phyloP scores from a whole-genome alignment of 2,888 invertebrate genomes.

The Mactromeris polynyma region DNA sequence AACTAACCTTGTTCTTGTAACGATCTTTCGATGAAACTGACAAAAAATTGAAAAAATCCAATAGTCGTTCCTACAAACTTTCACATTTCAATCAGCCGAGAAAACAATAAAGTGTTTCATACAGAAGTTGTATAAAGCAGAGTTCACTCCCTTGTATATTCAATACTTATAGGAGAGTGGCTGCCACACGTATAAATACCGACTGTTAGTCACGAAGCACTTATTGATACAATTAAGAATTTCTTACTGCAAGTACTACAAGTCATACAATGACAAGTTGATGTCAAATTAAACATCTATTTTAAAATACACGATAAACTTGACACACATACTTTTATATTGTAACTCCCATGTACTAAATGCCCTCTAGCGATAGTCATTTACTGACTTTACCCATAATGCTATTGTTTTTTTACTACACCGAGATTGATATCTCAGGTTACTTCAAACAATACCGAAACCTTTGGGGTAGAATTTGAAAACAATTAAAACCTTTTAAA shows the following conservation, averaged over 20 bases:
- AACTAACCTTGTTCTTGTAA: constrained; percentile 3
- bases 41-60: constrained; percentile 12
- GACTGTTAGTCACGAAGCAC: constrained; percentile 1
- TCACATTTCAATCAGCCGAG: constrained; percentile 4
- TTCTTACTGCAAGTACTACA: neutral
- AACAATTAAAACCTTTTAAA: constrained; percentile 28
- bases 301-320: neutral
- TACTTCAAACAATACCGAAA: constrained; percentile 23
- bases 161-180: neutral
- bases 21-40: constrained; percentile 3
- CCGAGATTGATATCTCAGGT: constrained; percentile 20
- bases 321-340: constrained; percentile 7
- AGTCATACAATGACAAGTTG: neutral
- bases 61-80: neutral
- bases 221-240: neutral
- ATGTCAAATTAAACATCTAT: constrained; percentile 11
- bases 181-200: neutral
- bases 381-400: constrained; percentile 39
- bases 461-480: constrained; percentile 9
- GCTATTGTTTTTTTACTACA: constrained; percentile 34
- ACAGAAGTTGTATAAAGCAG: neutral
- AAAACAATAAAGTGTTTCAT: neutral
- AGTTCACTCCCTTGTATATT: constrained; percentile 3
- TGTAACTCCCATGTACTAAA: neutral
- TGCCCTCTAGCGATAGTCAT: constrained; percentile 22